Conservation (phyloP, 1,140 invertebrate genomes). For the Diprion similis region DNA sequence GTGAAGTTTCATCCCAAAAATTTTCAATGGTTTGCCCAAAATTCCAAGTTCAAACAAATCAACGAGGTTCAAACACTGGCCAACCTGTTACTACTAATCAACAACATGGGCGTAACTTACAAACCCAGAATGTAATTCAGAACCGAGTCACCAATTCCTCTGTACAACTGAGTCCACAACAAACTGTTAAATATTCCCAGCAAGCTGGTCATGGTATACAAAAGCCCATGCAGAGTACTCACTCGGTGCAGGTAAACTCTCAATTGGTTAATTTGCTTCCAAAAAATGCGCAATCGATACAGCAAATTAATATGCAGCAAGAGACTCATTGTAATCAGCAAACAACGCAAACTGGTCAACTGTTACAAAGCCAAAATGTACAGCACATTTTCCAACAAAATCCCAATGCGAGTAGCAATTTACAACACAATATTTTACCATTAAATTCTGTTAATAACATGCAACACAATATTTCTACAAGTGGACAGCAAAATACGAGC, state of each 20-base stretch:
- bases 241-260: conserved; percentile 23
- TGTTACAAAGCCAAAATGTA: conserved; percentile 53
- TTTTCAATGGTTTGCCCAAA: not conserved
- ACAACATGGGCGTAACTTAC: not conserved
- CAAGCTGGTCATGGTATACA: not conserved
- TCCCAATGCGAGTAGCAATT: conserved; percentile 36
- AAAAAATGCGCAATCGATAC: conserved; percentile 32
- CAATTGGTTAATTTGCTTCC: conserved; percentile 32
- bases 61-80: not conserved
- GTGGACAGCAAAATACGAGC: conserved; percentile 49
- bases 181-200: not conserved
- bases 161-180: not conserved
- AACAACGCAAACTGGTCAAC: conserved; percentile 42
- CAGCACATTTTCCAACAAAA: conserved; percentile 56
- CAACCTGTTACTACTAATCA: not conserved
- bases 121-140: not conserved
- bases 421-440: conserved; percentile 45
- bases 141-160: not conserved
- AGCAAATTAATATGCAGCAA: conserved; percentile 33
- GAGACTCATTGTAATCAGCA: conserved; percentile 21
- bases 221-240: not conserved
- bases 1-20: not conserved
- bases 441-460: conserved; percentile 38
- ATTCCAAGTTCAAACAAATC: not conserved
- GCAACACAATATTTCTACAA: conserved; percentile 35